Conservation (phyloP, 2,797 vertebrate species). For the Poecile montanus region DNA sequence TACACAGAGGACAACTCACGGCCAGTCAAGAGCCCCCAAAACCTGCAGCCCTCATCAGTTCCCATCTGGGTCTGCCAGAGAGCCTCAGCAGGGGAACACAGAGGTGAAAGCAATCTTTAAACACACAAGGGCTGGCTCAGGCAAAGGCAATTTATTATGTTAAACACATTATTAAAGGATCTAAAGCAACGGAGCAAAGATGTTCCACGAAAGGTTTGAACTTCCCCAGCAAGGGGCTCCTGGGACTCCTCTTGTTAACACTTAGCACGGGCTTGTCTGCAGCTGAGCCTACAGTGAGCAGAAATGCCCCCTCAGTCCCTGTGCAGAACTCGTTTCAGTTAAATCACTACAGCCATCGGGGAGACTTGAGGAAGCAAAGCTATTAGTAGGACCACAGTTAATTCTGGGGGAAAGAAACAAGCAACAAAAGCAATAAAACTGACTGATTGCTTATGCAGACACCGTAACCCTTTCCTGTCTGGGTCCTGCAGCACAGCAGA, state of each 20-base stretch:
- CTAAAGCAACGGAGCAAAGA: conserved; percentile 37
- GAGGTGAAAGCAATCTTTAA: neutral
- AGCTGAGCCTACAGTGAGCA: conserved; percentile 1
- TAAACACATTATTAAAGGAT: conserved; percentile 38
- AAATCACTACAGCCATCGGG: conserved; percentile 23
- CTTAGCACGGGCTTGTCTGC: neutral
- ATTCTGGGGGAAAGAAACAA: conserved; percentile 51
- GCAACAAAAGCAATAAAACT: conserved; percentile 56
- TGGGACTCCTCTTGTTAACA: conserved; percentile 50
- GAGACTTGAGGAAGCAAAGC: conserved; percentile 38
- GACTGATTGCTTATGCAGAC: conserved; percentile 41
- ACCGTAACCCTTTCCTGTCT: neutral
- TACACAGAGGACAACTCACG: neutral
- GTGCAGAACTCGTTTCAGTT: neutral
- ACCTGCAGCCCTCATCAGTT: neutral
- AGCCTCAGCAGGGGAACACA: neutral
- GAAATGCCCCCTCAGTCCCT: conserved; percentile 17
- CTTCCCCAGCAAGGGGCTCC: conserved; percentile 25
- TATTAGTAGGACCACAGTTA: conserved; percentile 47
- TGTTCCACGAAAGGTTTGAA: conserved; percentile 37
- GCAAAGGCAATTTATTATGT: conserved; percentile 51
- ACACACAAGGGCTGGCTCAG: neutral
- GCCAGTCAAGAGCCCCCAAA: neutral
- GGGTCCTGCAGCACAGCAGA: neutral
- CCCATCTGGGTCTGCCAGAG: neutral